phyloP scores from a whole-genome alignment of 2,797 vertebrate species.

The Pantherophis vulpinus region DNA sequence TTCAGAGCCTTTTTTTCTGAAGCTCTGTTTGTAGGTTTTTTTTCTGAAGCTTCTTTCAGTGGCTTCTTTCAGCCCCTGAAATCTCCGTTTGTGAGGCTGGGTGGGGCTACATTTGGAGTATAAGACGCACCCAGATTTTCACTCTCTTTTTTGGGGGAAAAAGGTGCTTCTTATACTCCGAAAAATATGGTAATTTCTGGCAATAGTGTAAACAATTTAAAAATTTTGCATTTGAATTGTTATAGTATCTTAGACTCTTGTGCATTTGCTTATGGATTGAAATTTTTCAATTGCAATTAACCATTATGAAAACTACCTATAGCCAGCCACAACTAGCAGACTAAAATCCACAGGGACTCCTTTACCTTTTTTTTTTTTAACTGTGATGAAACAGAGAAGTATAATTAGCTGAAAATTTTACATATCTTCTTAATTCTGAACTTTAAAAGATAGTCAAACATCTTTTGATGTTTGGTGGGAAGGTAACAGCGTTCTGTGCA shows the following conservation, averaged over 20 bases:
- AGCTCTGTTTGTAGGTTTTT: no score
- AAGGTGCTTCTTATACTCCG: no score
- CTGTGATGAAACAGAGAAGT: background rate
- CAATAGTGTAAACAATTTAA: conserved; percentile 31
- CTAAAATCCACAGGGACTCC: background rate
- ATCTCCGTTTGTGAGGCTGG: no score
- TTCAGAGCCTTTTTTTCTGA: no score
- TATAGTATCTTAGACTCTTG: background rate
- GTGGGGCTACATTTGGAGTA: no score
- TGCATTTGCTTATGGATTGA: background rate
- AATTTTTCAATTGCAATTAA: background rate
- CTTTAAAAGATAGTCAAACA: background rate
- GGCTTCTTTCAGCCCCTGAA: no score
- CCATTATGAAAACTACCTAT: background rate
- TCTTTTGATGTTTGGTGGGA: no score
- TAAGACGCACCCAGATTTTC: no score
- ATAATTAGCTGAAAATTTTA: background rate
- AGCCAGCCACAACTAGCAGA: background rate
- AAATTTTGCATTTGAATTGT: conserved; percentile 14
- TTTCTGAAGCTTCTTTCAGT: no score
- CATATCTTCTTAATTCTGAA: background rate
- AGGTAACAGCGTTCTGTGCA: no score
- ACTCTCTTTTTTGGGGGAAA: no score
- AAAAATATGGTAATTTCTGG: background rate
- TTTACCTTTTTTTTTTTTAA: background rate